Percentiles rank a stretch among this genome's conserved stretches.
phyloP scores from a whole-genome alignment of 2,888 invertebrate genomes.

The Belgica antarctica region DNA sequence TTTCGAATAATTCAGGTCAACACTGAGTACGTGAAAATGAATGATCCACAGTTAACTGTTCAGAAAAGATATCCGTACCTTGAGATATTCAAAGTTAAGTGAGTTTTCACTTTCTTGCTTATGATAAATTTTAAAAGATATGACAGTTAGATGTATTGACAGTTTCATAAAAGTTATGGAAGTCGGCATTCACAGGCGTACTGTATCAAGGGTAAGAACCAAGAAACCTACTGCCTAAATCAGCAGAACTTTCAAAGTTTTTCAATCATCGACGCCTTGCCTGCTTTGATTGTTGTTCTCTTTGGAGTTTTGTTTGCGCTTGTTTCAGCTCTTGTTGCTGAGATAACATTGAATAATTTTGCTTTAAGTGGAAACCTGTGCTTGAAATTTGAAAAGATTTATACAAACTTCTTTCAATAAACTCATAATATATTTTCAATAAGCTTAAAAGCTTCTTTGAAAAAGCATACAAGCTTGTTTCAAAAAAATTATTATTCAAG shows the following conservation, averaged over 20 bases:
- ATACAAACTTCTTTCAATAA: no score
- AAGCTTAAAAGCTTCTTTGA: no score
- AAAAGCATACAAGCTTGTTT: no score
- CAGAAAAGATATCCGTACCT: conserved; percentile 1
- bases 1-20: no score
- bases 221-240: conserved; percentile 39
- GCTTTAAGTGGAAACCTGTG: no score
- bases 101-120: conserved; percentile 24
- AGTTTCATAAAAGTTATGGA: conserved; percentile 15
- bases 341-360: no score
- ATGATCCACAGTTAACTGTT: conserved; percentile 15
- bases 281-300: conserved; percentile 24
- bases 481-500: no score
- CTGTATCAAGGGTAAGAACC: conserved; percentile 3
- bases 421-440: no score
- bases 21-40: conserved; percentile 1
- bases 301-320: conserved; percentile 19
- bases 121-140: conserved; percentile 8
- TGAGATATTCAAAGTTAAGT: conserved; percentile 41
- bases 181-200: neutral
- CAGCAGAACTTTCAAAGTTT: conserved; percentile 37
- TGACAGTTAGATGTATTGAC: conserved; percentile 5
- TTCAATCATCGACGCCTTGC: conserved; percentile 16
- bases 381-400: no score
- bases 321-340: conserved; percentile 4